Conservation (phyloP, 2,797 vertebrate species). For the Sibirionetta formosa region DNA sequence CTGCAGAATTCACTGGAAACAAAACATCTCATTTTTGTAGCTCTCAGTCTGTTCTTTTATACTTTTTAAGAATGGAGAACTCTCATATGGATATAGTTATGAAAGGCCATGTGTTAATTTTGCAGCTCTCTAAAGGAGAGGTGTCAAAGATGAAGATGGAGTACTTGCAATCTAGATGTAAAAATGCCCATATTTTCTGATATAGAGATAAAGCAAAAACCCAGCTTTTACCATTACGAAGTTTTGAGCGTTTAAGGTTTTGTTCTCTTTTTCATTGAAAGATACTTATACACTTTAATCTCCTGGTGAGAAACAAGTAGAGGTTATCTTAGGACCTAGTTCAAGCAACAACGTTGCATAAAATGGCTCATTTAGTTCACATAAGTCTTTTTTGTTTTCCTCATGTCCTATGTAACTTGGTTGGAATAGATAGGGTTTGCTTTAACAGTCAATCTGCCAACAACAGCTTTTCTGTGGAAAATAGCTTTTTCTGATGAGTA, state of each 20-base stretch:
- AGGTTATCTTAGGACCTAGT: constrained; percentile 33
- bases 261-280: constrained; percentile 1
- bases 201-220: background rate
- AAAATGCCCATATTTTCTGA: background rate
- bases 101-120: background rate
- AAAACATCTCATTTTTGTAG: background rate
- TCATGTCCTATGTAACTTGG: constrained; percentile 45
- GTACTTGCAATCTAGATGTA: background rate
- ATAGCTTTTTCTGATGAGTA: constrained; percentile 22
- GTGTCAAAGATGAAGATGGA: background rate
- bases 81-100: background rate
- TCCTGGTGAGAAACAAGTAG: background rate
- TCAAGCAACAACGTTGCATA: constrained; percentile 38
- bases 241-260: background rate
- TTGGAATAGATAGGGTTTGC: constrained; percentile 52
- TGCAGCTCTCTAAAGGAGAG: background rate
- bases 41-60: background rate
- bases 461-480: constrained; percentile 64
- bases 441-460: constrained; percentile 62
- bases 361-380: constrained; percentile 50
- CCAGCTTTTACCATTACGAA: background rate
- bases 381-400: background rate
- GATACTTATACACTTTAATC: background rate
- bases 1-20: background rate
- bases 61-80: background rate